Base-by-base conservation (phyloP, 2,888 invertebrate genomes). In the Azorinus chamasolen region DNA sequence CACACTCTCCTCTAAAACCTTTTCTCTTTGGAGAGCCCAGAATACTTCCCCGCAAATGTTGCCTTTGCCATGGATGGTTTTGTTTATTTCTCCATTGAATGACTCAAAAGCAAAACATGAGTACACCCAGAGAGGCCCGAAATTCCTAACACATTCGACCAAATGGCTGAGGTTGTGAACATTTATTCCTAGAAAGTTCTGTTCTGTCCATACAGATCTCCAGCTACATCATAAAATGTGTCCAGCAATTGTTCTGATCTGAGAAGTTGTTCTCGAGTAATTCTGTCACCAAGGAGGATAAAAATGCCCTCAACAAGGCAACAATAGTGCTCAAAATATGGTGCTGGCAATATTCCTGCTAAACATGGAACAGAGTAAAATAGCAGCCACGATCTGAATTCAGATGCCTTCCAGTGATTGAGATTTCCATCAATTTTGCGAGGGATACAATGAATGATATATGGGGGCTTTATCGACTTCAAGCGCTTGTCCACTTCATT, bases 361-460 rank as follows among this genome's bases (percentile, higher is more conserved):
- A 77, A 16, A 58, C 64, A 41, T 37, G 68, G 59, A 8, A 64
- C 48, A 25, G 41, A 45, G 54, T 79, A 79, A 73, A 62, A 78
- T 14, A 82, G 50, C 27, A 82, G 57, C 27, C 55, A 82, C 12
- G 72, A 63, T 18, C 68, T 39, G 32, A 57, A 69, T 55, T 83
- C 83, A n/a, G 83, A 75, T n/a, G 79, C 79, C 54, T 83, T 83
- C 80, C 79, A 83, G 50, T 80, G 71, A 20, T 77, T 66, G 12
- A 69, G 41, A 27, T 61, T 51, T 24, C 48, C 20, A n/a, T n/a
- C n/a, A 12, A 80, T 59, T 25, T 22, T 54, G 20, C 80, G 54
- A 43, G 82, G 82, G 22, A 46, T 27, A 27, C 74, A 66, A 27
- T 25, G 39, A 20, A 76, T 76, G 37, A 51, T 25, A n/a, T 50